Conservation (phyloP, 2,797 vertebrate species). For the Phalanger gymnotis region DNA sequence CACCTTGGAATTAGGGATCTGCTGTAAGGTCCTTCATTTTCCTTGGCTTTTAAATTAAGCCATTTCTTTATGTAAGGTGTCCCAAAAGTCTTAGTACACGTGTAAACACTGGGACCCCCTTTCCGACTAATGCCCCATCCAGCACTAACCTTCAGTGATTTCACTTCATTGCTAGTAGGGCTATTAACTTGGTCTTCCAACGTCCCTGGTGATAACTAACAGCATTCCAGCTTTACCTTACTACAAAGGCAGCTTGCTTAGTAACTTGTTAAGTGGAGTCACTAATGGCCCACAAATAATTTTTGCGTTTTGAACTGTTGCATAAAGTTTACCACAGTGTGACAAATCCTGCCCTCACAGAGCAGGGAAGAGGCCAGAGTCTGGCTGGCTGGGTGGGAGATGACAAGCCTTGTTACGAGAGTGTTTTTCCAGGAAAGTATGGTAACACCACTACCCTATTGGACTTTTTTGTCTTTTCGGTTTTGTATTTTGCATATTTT, state of each 20-base stretch:
- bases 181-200: background rate
- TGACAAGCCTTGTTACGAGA: conserved; percentile 7
- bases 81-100: conserved; percentile 17
- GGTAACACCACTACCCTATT: background rate
- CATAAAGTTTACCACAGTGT: background rate
- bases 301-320: conserved; percentile 27
- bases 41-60: background rate
- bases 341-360: background rate
- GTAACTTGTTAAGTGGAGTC: conserved; percentile 28
- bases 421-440: background rate
- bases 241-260: background rate
- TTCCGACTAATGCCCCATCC: background rate
- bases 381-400: background rate
- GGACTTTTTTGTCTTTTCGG: background rate
- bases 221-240: conserved; percentile 17
- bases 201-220: background rate
- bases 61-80: background rate
- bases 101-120: background rate
- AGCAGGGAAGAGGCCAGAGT: conserved; percentile 3
- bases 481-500: background rate
- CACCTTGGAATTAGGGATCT: background rate
- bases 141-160: background rate
- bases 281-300: background rate
- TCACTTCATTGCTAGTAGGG: background rate
- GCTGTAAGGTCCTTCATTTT: background rate